A percentile compares a stretch with the other conserved stretches of the same genome.
phyloP scores from a whole-genome alignment of 2,113 vertebrate genomes.

The Lathamus discolor region DNA sequence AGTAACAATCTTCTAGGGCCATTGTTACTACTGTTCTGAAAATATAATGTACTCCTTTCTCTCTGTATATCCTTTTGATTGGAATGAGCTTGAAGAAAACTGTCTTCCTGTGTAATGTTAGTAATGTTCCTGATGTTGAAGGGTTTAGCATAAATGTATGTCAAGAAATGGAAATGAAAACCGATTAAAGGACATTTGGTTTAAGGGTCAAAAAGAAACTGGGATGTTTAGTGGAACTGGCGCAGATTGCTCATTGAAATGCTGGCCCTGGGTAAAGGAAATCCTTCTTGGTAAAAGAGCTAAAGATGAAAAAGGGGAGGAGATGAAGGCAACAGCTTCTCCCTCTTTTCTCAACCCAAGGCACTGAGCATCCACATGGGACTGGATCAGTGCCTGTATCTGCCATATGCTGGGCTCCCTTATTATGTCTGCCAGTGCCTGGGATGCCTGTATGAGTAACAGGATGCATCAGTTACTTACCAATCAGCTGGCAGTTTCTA shows the following conservation, averaged over 20 bases:
- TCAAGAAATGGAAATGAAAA: neutral
- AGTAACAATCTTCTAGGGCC: neutral
- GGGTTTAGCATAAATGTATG: neutral
- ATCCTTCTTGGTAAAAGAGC: neutral
- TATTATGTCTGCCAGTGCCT: neutral
- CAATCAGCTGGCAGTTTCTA: neutral
- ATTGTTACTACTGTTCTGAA: neutral
- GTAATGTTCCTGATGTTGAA: neutral
- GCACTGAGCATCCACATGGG: neutral
- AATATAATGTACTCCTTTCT: neutral
- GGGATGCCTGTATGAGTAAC: neutral
- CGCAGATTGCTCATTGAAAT: neutral
- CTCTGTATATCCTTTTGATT: neutral
- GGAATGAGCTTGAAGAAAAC: neutral
- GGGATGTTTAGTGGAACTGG: neutral
- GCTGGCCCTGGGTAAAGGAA: neutral
- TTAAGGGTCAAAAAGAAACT: slow-evolving; percentile 1
- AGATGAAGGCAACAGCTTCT: neutral
- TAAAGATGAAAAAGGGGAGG: neutral
- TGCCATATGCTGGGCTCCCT: neutral
- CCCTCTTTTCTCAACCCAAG: neutral
- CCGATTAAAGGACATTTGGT: slow-evolving; percentile 21
- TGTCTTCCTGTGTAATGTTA: neutral
- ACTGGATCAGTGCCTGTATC: neutral
- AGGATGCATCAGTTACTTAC: neutral